Base-by-base conservation (phyloP, 2,113 vertebrate genomes). In the Panthera uncia region DNA sequence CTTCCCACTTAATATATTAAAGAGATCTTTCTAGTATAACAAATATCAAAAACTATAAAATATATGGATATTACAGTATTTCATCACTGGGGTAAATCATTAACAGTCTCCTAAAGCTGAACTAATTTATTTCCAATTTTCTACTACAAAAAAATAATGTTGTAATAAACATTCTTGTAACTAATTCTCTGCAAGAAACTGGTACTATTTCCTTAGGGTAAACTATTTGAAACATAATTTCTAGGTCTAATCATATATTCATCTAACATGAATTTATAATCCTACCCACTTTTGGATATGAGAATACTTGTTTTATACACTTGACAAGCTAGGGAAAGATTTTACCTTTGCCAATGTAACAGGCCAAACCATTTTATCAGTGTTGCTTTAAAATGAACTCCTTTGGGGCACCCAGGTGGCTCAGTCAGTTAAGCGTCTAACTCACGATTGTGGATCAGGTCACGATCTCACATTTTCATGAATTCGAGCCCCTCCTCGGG, bases 61-160 rank as follows among this genome's bases (percentile, higher is more conserved):
- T 50, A 25, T 14, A 52, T 63, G 31, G 66, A 45, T 55, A 91
- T 74, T 33, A 83, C 50, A 82, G 3, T 31, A 84, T 91, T 92
- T 88, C 15, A 82, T 89, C 45, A 82, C 18, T 38, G 33, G 36
- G 25, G 33, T 89, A 52, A 78, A 68, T 84, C 38, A 83, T 83
- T 78, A 78, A 63, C 12, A 88, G 15, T 48, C 25, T 45, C 23
- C 25, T 48, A 76, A 2, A 50, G 27, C 25, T 69, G 27, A 57
- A 78, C 27, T 74, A 65, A 89, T 33, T 89, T 31, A 55, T 66
- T 87, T 73, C 45, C 9, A 73, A 81, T 66, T 92, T 96, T 88
- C 66, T 83, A 19, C 78, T 69, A 93, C 57, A 83, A 93, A 93
- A 91, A 91, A 88, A 65, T 86, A 52, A 91, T 41, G 33, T 38